phyloP scores from a whole-genome alignment of 2,113 vertebrate species.

The Dascyllus trimaculatus region DNA sequence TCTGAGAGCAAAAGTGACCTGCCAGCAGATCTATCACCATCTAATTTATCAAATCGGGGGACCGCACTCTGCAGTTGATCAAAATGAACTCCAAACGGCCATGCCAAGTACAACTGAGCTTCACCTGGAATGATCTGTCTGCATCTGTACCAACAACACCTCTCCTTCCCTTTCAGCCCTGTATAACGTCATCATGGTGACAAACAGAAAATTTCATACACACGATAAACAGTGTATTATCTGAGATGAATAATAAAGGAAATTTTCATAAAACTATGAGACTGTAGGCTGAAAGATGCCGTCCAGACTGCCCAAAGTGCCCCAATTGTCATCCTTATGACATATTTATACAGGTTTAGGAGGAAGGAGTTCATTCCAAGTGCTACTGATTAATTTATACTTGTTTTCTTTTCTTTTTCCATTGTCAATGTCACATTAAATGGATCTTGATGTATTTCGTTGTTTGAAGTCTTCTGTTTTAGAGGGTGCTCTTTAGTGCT shows the following conservation, averaged over 20 bases:
- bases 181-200: constrained; percentile 33
- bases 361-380: constrained; percentile 50
- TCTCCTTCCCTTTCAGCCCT: constrained; percentile 31
- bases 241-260: not conserved
- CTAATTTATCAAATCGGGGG: constrained; percentile 55
- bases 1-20: constrained; percentile 79
- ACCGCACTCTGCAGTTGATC: constrained; percentile 33
- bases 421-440: constrained; percentile 82
- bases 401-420: constrained; percentile 54
- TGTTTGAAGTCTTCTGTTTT: constrained; percentile 79
- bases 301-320: not conserved
- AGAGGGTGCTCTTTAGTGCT: constrained; percentile 52
- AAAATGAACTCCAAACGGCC: constrained; percentile 40
- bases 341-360: constrained; percentile 45
- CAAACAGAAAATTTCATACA: not conserved
- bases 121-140: constrained; percentile 40
- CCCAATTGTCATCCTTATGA: constrained; percentile 20
- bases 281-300: not conserved
- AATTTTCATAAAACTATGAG: not conserved
- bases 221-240: not conserved
- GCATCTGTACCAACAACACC: constrained; percentile 29
- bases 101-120: constrained; percentile 14
- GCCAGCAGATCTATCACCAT: constrained; percentile 55
- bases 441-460: constrained; percentile 73
- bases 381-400: constrained; percentile 56